Evolutionary conservation across 1,140 invertebrate species (phyloP).

Genomic region (Pseudachorutes palmiensis): DNA sequence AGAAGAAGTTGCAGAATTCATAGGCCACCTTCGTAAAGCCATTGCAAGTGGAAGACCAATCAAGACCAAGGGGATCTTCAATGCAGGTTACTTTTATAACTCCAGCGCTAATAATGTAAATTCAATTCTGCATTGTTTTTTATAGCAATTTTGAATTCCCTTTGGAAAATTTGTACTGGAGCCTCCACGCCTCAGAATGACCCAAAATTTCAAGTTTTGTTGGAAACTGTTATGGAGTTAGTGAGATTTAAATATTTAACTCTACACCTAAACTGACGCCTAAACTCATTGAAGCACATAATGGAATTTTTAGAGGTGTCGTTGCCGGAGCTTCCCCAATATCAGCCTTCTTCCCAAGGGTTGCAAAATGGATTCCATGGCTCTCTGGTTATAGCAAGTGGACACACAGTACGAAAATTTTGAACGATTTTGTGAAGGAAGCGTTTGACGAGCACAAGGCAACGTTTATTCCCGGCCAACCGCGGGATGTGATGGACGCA

Average conservation of each 20-base stretch:
- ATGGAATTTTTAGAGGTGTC: too few relatives aligned
- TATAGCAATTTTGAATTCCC: neutral
- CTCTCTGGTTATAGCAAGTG: too few relatives aligned
- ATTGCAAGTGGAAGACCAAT: neutral
- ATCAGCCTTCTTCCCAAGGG: too few relatives aligned
- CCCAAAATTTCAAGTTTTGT: neutral
- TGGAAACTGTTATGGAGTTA: neutral
- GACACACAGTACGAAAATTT: too few relatives aligned
- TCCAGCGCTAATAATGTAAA: too few relatives aligned
- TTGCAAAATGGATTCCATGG: too few relatives aligned
- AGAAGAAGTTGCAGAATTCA: slow-evolving; percentile 30
- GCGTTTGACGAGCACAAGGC: too few relatives aligned
- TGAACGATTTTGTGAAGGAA: too few relatives aligned
- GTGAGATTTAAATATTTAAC: neutral
- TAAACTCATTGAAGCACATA: too few relatives aligned
- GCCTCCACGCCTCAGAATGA: neutral
- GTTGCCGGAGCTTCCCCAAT: too few relatives aligned
- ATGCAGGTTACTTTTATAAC: too few relatives aligned
- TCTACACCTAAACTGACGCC: too few relatives aligned
- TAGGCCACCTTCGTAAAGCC: neutral
- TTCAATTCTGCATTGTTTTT: neutral
- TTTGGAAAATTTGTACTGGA: neutral
- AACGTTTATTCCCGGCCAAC: neutral
- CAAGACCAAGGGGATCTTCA: neutral
- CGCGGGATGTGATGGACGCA: slow-evolving; percentile 3